Evolutionary conservation across 2,888 invertebrate genomes (phyloP).

Genomic region (Spodoptera picta): DNA sequence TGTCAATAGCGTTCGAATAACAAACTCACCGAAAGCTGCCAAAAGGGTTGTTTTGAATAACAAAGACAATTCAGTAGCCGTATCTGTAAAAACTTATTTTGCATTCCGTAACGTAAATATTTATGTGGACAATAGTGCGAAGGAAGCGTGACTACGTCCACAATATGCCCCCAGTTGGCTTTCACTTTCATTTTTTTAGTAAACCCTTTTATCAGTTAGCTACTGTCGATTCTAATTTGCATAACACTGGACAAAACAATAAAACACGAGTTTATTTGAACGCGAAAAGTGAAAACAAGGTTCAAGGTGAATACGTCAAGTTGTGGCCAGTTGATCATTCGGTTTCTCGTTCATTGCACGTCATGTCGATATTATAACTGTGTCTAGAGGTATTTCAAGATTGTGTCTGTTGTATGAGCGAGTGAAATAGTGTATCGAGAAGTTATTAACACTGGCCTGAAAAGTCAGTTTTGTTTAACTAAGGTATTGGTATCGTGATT

Average conservation of each 20-base stretch:
- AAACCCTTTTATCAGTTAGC: slow-evolving; percentile 82
- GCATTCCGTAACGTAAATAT: slow-evolving; percentile 86
- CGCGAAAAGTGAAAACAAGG: slow-evolving; percentile 86
- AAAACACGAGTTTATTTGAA: slow-evolving; percentile 78
- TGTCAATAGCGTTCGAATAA: slow-evolving; percentile 68
- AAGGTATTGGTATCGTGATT: slow-evolving; percentile 12
- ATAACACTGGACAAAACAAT: slow-evolving; percentile 84
- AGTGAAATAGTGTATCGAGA: slow-evolving; percentile 26
- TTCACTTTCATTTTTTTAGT: slow-evolving; percentile 85
- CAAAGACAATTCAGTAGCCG: slow-evolving; percentile 85
- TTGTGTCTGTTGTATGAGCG: slow-evolving; percentile 11
- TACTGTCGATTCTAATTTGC: slow-evolving; percentile 83
- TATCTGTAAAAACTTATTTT: slow-evolving; percentile 84
- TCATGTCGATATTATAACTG: slow-evolving; percentile 48
- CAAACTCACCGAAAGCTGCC: slow-evolving; percentile 74
- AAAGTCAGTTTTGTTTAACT: background rate
- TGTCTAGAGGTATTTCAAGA: slow-evolving; percentile 41
- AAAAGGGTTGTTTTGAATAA: slow-evolving; percentile 85
- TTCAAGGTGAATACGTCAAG: slow-evolving; percentile 73
- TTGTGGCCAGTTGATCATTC: slow-evolving; percentile 76
- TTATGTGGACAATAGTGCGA: slow-evolving; percentile 77
- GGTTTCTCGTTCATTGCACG: slow-evolving; percentile 80
- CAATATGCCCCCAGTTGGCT: slow-evolving; percentile 84
- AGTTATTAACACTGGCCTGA: background rate
- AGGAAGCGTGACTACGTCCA: slow-evolving; percentile 78